phyloP scores from a whole-genome alignment of 2,888 invertebrate species.

The Exephanes ischioxanthus region DNA sequence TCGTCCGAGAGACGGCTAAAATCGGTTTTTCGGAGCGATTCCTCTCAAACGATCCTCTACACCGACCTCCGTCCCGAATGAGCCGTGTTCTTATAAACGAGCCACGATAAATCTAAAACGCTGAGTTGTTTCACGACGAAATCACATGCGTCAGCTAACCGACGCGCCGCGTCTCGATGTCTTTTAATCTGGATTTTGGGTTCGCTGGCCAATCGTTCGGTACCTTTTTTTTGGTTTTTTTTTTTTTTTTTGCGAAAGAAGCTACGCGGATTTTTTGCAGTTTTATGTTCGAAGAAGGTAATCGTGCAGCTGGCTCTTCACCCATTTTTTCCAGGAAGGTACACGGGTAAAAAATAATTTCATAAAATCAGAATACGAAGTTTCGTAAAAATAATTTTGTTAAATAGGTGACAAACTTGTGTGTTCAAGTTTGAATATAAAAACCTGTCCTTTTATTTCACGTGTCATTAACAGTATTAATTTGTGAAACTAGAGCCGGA shows the following conservation, averaged over 20 bases:
- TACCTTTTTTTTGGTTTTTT: slow-evolving; percentile 7
- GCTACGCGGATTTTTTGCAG: slow-evolving; percentile 9
- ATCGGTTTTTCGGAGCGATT: slow-evolving; percentile 37
- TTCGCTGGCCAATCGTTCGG: slow-evolving; percentile 35
- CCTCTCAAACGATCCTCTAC: slow-evolving; percentile 61
- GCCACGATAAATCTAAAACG: slow-evolving; percentile 62
- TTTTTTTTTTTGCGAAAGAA: slow-evolving; percentile 15
- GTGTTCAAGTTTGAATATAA: too few species aligned
- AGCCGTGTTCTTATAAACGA: slow-evolving; percentile 65
- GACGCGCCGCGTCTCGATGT: slow-evolving; percentile 35
- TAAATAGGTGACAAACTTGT: too few species aligned
- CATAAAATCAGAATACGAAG: too few species aligned
- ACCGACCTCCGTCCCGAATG: slow-evolving; percentile 59
- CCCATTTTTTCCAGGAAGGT: neutral
- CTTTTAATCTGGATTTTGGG: slow-evolving; percentile 54
- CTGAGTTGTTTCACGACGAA: slow-evolving; percentile 51
- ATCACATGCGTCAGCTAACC: slow-evolving; percentile 18
- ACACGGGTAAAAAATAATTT: too few species aligned
- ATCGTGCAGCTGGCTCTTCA: slow-evolving; percentile 15
- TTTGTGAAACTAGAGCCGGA: too few species aligned
- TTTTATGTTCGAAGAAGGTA: slow-evolving; percentile 1
- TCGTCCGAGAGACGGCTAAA: slow-evolving; percentile 49
- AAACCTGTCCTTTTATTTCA: too few species aligned
- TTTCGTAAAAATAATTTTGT: too few species aligned
- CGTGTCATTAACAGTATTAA: too few species aligned